A percentile compares a stretch with the other conserved stretches of the same genome.
phyloP scores from a whole-genome alignment of 2,113 vertebrate genomes.

The Pterocles gutturalis region DNA sequence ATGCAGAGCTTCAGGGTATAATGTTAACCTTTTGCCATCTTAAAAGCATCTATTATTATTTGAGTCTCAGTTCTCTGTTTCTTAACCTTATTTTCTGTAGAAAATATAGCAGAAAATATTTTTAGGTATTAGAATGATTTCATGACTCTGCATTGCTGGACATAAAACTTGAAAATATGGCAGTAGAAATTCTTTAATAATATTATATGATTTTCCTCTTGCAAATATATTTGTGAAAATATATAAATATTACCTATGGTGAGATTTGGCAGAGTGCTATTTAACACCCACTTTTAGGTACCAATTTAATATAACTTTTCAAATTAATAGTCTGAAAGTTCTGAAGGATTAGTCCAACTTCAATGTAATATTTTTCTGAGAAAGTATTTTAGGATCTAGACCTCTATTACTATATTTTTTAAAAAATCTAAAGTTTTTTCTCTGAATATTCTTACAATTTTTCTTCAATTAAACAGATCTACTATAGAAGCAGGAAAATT shows the following conservation, averaged over 20 bases:
- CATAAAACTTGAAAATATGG: slow-evolving; percentile 15
- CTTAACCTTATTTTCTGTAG: background rate
- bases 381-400: background rate
- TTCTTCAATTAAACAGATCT: background rate
- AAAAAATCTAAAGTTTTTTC: background rate
- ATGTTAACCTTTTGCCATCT: background rate
- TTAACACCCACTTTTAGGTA: background rate
- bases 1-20: background rate
- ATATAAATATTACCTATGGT: background rate
- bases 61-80: background rate
- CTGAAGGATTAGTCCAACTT: background rate
- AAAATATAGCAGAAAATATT: background rate
- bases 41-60: background rate
- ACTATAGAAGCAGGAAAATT: background rate
- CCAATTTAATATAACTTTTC: background rate
- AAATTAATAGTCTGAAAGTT: background rate
- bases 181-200: slow-evolving; percentile 24
- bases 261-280: background rate
- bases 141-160: background rate
- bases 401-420: background rate
- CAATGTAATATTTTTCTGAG: background rate
- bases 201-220: slow-evolving; percentile 14
- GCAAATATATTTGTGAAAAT: slow-evolving; percentile 5
- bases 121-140: background rate
- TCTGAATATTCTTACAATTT: background rate